Evolutionary conservation across 2,797 vertebrate genomes (phyloP), one percentile per base, ranked within the genome.

Genomic region (Morelia viridis): DNA sequence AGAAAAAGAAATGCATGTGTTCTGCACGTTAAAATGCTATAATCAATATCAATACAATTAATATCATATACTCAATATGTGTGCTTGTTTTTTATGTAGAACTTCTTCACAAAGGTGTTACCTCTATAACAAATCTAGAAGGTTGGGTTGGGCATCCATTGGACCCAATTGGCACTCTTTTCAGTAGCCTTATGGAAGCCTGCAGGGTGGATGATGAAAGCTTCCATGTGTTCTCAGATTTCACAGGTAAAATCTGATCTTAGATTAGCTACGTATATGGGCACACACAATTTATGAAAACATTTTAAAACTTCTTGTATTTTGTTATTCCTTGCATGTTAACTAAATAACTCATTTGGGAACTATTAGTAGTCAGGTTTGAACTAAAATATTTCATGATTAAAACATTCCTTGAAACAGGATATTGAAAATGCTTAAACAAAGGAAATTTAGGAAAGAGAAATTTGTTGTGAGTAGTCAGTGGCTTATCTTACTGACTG

Each of bases 71-170:
- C 28, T 24, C 15, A 71, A 17, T 76, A 89, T 64, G 4, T 85
- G 31, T 83, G 24, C 64, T 60, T 60, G 12, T 58, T 46, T 41
- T 85, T 76, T 24, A 84, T 85, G 53, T 95, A 99, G 99, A 99
- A 95, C 96, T 99, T 94, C 98, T 99, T 89, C 98, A 99, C 95
- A 99, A 98, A 98, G 99, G 98, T 92, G 97, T 98, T 93, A 99
- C 98, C 31, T 99, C 98, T 83, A 97, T 99, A 96, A 99, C 98
- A 0, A 99, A 99, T 97, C 97, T 99, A 94, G 99, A 99, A 97
- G 99, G 99, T 95, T 99, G 99, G 99, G 99, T 99, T 94, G 99
- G 99, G 90, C 99, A 99, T 95, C 99, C 99, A 1, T 94, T 99
- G 95, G 99, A 99, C 92, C 99, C 99, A 19, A 98, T 99, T 90